These are phyloP conservation scores for Erebia ligea DNA, from an alignment of 2,888 invertebrate species.

Conservation along the genomic window DNA sequence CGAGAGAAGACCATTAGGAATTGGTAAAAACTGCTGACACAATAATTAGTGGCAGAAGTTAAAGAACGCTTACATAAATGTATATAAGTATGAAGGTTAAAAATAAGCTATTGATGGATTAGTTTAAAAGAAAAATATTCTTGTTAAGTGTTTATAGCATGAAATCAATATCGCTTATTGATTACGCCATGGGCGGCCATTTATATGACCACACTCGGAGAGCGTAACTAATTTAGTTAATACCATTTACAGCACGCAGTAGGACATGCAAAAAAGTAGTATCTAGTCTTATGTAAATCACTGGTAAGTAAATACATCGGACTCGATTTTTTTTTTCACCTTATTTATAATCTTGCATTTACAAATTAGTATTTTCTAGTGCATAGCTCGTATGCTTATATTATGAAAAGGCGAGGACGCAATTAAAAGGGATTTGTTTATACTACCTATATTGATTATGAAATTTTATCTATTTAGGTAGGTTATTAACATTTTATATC, in stretches of 20 bases:
- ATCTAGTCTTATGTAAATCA: conserved; percentile 43
- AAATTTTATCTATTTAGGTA: conserved; percentile 9
- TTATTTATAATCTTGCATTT: conserved; percentile 36
- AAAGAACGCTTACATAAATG: background rate
- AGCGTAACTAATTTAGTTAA: conserved; percentile 42
- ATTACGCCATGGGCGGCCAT: conserved; percentile 39
- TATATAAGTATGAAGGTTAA: background rate
- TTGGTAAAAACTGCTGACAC: background rate
- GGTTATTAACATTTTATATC: background rate
- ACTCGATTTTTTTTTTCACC: conserved; percentile 37
- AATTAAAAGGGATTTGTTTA: conserved; percentile 21
- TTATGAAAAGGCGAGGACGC: conserved; percentile 23
- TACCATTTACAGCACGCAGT: conserved; percentile 37
- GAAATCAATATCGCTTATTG: conserved; percentile 36
- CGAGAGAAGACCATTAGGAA: background rate
- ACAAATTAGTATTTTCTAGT: conserved; percentile 28
- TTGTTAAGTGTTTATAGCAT: background rate
- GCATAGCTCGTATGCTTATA: conserved; percentile 25
- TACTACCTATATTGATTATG: conserved; percentile 12
- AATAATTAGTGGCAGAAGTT: background rate
- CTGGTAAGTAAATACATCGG: conserved; percentile 40
- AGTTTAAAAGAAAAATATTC: background rate
- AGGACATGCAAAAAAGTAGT: conserved; percentile 42
- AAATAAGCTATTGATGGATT: background rate
- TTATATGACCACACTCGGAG: conserved; percentile 37